Evolutionary conservation across 53 echinoderm and acorn worm species (phyloP).

Genomic region (Luidia sarsii): DNA sequence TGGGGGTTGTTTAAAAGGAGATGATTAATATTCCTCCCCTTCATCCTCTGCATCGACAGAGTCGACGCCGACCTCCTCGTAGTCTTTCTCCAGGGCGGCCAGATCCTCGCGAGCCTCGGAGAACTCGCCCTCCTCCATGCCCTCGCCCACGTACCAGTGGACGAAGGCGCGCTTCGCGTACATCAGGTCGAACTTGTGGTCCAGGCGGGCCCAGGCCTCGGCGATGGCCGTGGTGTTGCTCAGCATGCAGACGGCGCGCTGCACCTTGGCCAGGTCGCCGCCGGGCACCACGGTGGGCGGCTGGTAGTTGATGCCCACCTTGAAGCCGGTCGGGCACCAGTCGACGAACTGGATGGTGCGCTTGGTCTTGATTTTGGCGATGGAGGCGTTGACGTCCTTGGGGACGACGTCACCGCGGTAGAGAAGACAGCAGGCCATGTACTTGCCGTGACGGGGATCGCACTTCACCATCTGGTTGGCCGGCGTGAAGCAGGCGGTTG

Average conservation of each 20-base stretch:
- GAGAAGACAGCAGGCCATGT: conserved; percentile 93
- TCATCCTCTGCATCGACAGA: too few relatives aligned
- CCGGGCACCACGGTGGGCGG: conserved; percentile 87
- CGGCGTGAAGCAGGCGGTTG: conserved; percentile 44
- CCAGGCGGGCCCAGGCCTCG: conserved; percentile 89
- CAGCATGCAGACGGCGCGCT: conserved; percentile 92
- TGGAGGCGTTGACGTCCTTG: conserved; percentile 85
- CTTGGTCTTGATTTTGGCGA: conserved; percentile 93
- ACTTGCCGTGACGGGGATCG: conserved; percentile 95
- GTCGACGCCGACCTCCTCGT: conserved; percentile 58
- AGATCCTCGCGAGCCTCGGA: conserved; percentile 74
- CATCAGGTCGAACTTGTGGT: conserved; percentile 89
- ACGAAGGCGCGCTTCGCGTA: conserved; percentile 91
- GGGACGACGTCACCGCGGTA: conserved; percentile 96
- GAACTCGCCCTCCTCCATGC: conserved; percentile 82
- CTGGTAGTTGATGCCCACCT: conserved; percentile 94
- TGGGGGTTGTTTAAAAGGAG: too few relatives aligned
- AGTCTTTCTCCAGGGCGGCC: conserved; percentile 82
- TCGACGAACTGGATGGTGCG: conserved; percentile 79
- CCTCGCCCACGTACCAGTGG: conserved; percentile 85
- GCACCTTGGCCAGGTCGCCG: conserved; percentile 90
- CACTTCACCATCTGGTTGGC: conserved; percentile 97
- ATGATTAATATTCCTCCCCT: too few relatives aligned
- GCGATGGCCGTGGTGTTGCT: conserved; percentile 95
- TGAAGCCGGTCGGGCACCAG: conserved; percentile 95